Evolutionary conservation across 2,113 vertebrate genomes (phyloP), one percentile per base, ranked within the genome.

Genomic region (Hirundichthys speculiger): DNA sequence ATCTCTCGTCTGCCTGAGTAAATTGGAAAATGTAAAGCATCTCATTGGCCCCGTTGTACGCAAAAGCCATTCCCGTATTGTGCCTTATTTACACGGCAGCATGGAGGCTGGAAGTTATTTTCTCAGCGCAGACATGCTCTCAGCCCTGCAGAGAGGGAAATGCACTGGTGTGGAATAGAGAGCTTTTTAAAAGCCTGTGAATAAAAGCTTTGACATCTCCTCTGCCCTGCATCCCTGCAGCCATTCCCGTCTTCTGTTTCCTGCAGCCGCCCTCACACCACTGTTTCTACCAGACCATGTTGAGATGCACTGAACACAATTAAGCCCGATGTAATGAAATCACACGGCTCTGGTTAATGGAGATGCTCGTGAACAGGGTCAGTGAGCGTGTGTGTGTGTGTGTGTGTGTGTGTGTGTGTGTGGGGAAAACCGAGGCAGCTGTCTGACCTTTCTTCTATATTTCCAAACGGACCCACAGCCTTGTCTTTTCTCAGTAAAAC

Each of bases 171-270:
- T 76, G 79, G 75, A 84, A 78, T 75, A 74, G 79, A 88, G 49
- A 84, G 75, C 81, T 83, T 86, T 90, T 90, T 88, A 83, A 88
- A 88, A 85, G 83, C 74, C 63, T 45, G 78, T 86, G 86, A 85
- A 88, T 88, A 90, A 91, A 91, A 93, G 91, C 89, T 86, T 86
- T 90, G 88, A 91, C 89, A 90, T 88, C 77, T 58, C 79, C 75
- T 77, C 79, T 85, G 80, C 83, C 80, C 87, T 7, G 38, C 55
- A 51, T 67, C 77, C 76, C 68, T 8, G 4, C 46, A 38, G 40
- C 67, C 66, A 22, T 22, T 70, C 49, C 49, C 55, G 34, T 73
- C 76, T 70, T 75, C 56, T 66, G 64, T 66, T 76, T 73, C 75
- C 74, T 64, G 27, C 74, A 73, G 71, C 71, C 1, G 43, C 45